Conservation (phyloP, 2,888 invertebrate genomes). For the Acanthosepion esculentum region DNA sequence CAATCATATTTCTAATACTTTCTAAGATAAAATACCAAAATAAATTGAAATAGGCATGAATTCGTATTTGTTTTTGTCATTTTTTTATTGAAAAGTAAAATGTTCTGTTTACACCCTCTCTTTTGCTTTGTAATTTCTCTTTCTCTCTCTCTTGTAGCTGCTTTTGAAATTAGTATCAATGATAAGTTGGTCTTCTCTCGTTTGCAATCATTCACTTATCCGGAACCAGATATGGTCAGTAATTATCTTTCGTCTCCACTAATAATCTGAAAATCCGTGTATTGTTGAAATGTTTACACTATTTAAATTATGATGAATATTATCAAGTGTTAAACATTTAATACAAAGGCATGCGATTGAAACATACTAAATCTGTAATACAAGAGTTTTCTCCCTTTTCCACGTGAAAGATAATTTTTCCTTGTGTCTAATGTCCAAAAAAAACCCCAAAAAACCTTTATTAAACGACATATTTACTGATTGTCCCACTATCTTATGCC, state of each 20-base stretch:
- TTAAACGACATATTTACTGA: too few relatives aligned
- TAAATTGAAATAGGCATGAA: neutral
- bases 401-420: neutral
- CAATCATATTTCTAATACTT: neutral
- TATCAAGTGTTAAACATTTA: too few relatives aligned
- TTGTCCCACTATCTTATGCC: too few relatives aligned
- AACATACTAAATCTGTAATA: too few relatives aligned
- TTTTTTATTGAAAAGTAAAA: too few relatives aligned
- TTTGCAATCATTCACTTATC: slow-evolving; percentile 18
- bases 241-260: neutral
- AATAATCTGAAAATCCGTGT: too few relatives aligned
- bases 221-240: neutral
- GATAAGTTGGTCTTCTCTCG: neutral
- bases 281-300: too few relatives aligned
- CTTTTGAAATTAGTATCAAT: slow-evolving; percentile 6
- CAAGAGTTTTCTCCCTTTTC: neutral
- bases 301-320: too few relatives aligned
- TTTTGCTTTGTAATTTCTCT: neutral
- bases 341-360: too few relatives aligned
- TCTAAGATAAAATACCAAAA: neutral
- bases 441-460: too few relatives aligned
- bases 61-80: neutral
- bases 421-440: neutral
- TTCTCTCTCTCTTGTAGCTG: neutral
- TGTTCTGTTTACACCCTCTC: neutral